Conservation (phyloP, 1,140 invertebrate genomes). For the Gonioctena quinquepunctata region DNA sequence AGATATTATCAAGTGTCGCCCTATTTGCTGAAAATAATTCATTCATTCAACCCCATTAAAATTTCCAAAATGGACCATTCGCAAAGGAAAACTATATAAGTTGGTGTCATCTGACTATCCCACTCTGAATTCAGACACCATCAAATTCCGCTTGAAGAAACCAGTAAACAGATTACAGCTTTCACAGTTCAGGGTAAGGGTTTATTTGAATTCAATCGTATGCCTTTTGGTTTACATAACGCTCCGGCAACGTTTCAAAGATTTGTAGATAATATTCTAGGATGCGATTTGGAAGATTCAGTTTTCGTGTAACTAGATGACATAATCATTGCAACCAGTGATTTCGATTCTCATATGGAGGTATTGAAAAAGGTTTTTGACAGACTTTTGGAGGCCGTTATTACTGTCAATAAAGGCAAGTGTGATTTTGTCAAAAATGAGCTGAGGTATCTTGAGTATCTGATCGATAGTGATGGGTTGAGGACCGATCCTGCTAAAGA, state of each 20-base stretch:
- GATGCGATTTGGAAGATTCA: too few species aligned
- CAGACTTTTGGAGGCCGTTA: not conserved
- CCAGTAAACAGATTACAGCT: too few species aligned
- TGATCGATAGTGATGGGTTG: not conserved
- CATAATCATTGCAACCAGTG: slow-evolving; percentile 23
- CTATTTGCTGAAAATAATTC: too few species aligned
- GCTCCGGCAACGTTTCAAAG: too few species aligned
- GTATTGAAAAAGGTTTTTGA: not conserved
- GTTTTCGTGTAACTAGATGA: too few species aligned
- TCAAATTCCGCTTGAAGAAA: too few species aligned
- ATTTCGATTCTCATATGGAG: slow-evolving; percentile 22
- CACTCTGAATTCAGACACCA: not conserved
- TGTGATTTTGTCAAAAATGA: slow-evolving; percentile 1
- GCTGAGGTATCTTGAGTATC: slow-evolving; percentile 13
- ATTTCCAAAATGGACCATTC: not conserved
- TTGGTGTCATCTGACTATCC: too few species aligned
- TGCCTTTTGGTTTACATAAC: too few species aligned
- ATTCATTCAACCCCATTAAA: not conserved
- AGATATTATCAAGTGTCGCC: too few species aligned
- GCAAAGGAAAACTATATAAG: slow-evolving; percentile 1
- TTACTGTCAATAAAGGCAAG: not conserved
- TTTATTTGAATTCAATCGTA: too few species aligned
- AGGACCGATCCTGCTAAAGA: slow-evolving; percentile 5
- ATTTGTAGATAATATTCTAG: too few species aligned
- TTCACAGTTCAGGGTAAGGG: too few species aligned